Evolutionary conservation across 1,140 invertebrate genomes (phyloP).

Genomic region (Diuraphis noxia): DNA sequence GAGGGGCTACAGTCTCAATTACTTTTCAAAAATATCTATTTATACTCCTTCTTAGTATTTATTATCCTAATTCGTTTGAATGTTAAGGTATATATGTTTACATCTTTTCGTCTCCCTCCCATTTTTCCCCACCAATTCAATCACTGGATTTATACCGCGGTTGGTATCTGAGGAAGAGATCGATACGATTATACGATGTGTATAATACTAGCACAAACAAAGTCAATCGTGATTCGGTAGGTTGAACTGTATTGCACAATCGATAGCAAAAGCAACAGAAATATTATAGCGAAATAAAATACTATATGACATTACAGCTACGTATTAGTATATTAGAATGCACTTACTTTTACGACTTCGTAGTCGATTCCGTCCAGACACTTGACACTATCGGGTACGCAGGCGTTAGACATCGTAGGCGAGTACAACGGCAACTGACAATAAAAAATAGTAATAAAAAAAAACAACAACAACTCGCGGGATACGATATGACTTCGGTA

Average conservation of each 20-base stretch:
- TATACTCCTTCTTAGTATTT: too few species aligned
- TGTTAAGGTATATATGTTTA: too few species aligned
- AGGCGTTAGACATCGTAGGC: background rate
- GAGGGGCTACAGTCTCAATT: too few species aligned
- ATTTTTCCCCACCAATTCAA: too few species aligned
- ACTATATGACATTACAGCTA: background rate
- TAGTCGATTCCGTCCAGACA: constrained; percentile 12
- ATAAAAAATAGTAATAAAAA: background rate
- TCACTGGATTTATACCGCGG: too few species aligned
- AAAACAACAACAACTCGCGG: background rate
- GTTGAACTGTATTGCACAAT: too few species aligned
- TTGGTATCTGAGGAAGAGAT: background rate
- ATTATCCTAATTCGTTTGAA: too few species aligned
- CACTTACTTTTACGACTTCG: constrained; percentile 35
- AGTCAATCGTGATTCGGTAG: background rate
- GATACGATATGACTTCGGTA: too few species aligned
- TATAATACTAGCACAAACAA: too few species aligned
- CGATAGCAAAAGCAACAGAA: background rate
- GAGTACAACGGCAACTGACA: too few species aligned
- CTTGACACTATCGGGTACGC: background rate
- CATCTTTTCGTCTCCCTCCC: too few species aligned
- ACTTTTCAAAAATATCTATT: too few species aligned
- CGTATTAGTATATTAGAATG: background rate
- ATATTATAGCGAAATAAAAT: background rate
- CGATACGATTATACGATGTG: background rate